These are phyloP conservation scores for Fregata magnificens DNA, from an alignment of 2,113 vertebrate species.

Conservation along the genomic window DNA sequence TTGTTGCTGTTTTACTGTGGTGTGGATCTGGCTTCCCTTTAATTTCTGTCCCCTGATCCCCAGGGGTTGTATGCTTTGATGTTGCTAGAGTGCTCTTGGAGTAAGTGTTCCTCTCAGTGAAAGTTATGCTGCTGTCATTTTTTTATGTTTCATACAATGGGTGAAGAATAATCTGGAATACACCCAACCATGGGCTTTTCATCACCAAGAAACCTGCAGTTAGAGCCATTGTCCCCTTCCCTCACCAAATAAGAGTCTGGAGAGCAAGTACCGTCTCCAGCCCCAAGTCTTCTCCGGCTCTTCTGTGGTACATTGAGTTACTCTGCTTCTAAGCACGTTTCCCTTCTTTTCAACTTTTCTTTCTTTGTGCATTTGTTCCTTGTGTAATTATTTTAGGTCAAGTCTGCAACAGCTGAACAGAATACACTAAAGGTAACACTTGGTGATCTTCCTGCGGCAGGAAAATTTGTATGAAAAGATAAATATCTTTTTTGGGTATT, in stretches of 20 bases:
- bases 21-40: not conserved
- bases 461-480: not conserved
- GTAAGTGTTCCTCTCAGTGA: not conserved
- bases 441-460: not conserved
- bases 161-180: not conserved
- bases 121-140: not conserved
- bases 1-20: not conserved
- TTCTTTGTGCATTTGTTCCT: not conserved
- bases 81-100: not conserved
- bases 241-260: not conserved
- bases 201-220: not conserved
- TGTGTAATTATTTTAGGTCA: not conserved
- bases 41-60: not conserved
- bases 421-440: not conserved
- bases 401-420: not conserved
- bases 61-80: not conserved
- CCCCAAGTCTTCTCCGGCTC: not conserved
- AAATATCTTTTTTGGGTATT: not conserved
- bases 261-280: not conserved
- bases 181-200: not conserved
- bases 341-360: not conserved
- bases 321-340: not conserved
- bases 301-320: not conserved
- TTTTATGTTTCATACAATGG: not conserved
- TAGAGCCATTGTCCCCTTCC: not conserved